Evolutionary conservation across 2,113 vertebrate species (phyloP), one percentile per base, ranked within the genome.

Genomic region (Daphoenositta chrysoptera): DNA sequence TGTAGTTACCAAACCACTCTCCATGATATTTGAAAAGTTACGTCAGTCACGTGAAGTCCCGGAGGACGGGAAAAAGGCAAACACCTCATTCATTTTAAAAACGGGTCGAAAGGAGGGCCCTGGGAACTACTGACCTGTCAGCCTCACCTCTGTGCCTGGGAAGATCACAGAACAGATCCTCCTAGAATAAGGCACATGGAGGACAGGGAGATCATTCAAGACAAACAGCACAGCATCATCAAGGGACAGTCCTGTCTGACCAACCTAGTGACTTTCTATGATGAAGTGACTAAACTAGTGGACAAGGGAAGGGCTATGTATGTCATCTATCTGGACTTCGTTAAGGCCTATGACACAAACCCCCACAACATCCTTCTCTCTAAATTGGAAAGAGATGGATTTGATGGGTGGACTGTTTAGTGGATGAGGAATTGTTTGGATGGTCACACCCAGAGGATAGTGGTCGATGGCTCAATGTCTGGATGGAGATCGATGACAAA

Each of bases 381-480:
- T 58, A 47, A 47, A 53, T 16, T 53, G 39, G 19, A 57, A 44
- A 73, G 15, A 47, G n/a, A 47, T 6, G 6, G n/a, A 20, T 80
- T 66, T 66, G 24, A 47, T 66, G 12, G 15, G 21, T 64, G 30
- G 11, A 78, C 11, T 7, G 9, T 79, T 90, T 26, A n/a, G 11
- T 27, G 39, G 18, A 66, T 35, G 66, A 66, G n/a, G 26, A 66
- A 47, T 47, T 66, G 9, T 24, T 64, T 51, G 33, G 18, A 37
- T 68, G 19, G 19, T 66, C 6, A 8, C 30, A 47, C 60, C 75
- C 47, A 47, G 18, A 80, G 15, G 21, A 21, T 10, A n/a, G 28
- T 22, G 7, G 14, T 60, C 0, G 1, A 40, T 19, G n/a, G 28
- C 12, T 72, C 17, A 60, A 16, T 35, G 21, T 40, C n/a, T n/a